Conservation (phyloP, 92 coral and sea anemone species). For the Desmophyllum pertusum region DNA sequence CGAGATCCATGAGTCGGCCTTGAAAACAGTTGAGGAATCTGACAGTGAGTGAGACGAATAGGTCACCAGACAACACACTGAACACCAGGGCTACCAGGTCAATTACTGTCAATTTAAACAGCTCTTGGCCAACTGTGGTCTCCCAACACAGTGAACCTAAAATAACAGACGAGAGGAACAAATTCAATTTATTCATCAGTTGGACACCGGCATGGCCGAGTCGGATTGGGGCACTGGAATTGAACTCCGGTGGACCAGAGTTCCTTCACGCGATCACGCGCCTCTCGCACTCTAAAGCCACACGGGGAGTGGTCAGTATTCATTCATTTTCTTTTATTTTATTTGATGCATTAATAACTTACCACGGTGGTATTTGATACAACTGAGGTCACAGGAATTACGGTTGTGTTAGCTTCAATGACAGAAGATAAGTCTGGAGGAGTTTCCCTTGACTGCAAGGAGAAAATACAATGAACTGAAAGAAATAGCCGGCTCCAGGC, state of each 20-base stretch:
- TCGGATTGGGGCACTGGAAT: no score
- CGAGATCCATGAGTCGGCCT: slow-evolving; percentile 65
- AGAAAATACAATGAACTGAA: background rate
- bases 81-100: slow-evolving; percentile 68
- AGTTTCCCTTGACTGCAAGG: slow-evolving; percentile 22
- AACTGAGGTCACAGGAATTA: background rate
- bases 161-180: background rate
- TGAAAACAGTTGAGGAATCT: slow-evolving; percentile 75
- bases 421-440: background rate
- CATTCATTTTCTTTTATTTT: no score
- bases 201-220: no score
- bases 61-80: slow-evolving; percentile 63
- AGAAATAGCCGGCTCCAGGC: background rate
- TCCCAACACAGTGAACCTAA: slow-evolving; percentile 64
- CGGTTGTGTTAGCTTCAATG: background rate
- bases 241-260: no score
- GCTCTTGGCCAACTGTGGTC: slow-evolving; percentile 74
- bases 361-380: slow-evolving; percentile 29
- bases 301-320: no score
- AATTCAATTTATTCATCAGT: no score
- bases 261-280: no score
- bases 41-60: slow-evolving; percentile 56
- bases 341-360: no score
- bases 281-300: no score
- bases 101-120: slow-evolving; percentile 65